Evolutionary conservation across 1,140 invertebrate species (phyloP).

Genomic region (Hydropsyche tenuis): DNA sequence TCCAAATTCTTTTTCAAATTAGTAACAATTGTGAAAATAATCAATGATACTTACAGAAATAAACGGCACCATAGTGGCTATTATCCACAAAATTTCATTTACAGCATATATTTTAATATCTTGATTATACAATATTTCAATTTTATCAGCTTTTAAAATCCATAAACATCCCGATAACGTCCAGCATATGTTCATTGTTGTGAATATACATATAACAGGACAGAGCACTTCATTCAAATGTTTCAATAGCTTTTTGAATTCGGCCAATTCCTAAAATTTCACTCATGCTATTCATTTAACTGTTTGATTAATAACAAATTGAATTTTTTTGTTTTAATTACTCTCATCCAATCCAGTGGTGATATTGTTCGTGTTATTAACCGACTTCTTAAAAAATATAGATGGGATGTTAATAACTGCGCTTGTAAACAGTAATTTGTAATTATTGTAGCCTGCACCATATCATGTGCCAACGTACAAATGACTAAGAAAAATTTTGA

Average conservation of each 20-base stretch:
- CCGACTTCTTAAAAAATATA: constrained; percentile 73
- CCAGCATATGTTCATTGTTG: constrained; percentile 75
- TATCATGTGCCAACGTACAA: constrained; percentile 76
- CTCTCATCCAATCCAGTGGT: constrained; percentile 78
- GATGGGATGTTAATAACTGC: constrained; percentile 75
- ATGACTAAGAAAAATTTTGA: constrained; percentile 69
- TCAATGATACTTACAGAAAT: constrained; percentile 64
- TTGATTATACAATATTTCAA: constrained; percentile 63
- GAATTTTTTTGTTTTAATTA: constrained; percentile 52
- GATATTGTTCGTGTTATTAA: constrained; percentile 73
- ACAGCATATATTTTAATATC: constrained; percentile 67
- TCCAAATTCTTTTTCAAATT: no score
- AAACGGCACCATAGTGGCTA: constrained; percentile 72
- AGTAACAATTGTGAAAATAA: constrained; percentile 63
- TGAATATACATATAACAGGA: constrained; percentile 75
- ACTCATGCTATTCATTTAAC: background rate
- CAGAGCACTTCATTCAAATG: constrained; percentile 77
- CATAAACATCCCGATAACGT: constrained; percentile 71
- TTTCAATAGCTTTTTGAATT: constrained; percentile 76
- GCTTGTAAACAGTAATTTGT: constrained; percentile 81
- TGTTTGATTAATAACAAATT: constrained; percentile 30
- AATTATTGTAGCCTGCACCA: constrained; percentile 78
- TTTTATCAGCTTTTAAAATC: constrained; percentile 67
- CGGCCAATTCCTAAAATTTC: constrained; percentile 70
- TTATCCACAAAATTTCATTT: constrained; percentile 73